Percentiles rank a stretch among this genome's conserved stretches.
phyloP scores from a whole-genome alignment of 2,797 vertebrate species.

The Varecia variegata region DNA sequence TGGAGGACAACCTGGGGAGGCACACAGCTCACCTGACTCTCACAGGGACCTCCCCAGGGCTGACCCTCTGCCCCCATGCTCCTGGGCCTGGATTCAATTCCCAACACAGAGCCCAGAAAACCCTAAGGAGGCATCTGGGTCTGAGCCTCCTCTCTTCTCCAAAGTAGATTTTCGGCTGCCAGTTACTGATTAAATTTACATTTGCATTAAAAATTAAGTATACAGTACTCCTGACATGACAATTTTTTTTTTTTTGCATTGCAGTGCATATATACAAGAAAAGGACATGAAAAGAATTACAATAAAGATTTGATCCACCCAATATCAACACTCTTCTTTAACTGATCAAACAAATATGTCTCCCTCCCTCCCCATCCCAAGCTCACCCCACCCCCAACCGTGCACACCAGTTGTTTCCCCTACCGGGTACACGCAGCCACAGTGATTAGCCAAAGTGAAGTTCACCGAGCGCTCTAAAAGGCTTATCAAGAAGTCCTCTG shows the following conservation, averaged over 20 bases:
- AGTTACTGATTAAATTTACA: neutral
- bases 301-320: neutral
- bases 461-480: neutral
- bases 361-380: too few species aligned
- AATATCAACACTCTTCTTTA: neutral
- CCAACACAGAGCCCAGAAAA: too few species aligned
- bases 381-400: accelerated
- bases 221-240: neutral
- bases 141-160: neutral
- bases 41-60: neutral
- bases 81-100: neutral
- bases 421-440: neutral
- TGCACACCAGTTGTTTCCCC: neutral
- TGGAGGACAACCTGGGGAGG: neutral
- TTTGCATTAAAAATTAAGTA: conserved; percentile 34
- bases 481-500: neutral
- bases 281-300: neutral
- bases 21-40: neutral
- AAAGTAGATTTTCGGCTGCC: neutral
- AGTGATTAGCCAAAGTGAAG: neutral
- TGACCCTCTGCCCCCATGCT: neutral
- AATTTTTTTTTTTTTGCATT: neutral
- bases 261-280: neutral
- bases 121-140: neutral
- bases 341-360: neutral